Conservation (phyloP, 2,797 vertebrate species). For the Neomorphus geoffroyi region DNA sequence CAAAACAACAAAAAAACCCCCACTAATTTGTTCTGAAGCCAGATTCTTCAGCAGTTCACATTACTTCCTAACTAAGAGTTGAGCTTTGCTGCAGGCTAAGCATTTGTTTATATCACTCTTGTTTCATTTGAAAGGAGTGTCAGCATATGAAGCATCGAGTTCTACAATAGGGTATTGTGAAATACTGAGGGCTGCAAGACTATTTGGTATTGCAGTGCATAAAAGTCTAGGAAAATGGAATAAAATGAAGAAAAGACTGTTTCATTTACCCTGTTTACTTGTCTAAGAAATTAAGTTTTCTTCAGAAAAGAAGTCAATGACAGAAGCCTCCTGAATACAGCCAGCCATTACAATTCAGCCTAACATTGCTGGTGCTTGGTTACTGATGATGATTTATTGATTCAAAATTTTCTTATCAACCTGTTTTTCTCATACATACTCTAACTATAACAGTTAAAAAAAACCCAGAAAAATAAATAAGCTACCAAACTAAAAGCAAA, state of each 20-base stretch:
- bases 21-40: neutral
- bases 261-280: neutral
- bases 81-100: slow-evolving; percentile 14
- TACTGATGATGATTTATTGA: neutral
- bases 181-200: neutral
- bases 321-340: neutral
- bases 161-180: neutral
- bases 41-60: neutral
- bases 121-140: neutral
- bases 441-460: neutral
- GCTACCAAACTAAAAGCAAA: neutral
- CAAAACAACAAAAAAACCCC: neutral
- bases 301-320: neutral
- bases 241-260: neutral
- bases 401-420: neutral
- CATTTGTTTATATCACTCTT: slow-evolving; percentile 11
- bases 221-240: neutral
- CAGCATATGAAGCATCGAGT: neutral
- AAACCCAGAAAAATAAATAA: neutral
- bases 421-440: neutral
- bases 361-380: neutral
- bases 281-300: neutral
- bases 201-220: neutral
- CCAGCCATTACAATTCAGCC: neutral
- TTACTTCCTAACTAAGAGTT: neutral